phyloP scores from a whole-genome alignment of 2,888 invertebrate genomes.

The Resseliella maxima region DNA sequence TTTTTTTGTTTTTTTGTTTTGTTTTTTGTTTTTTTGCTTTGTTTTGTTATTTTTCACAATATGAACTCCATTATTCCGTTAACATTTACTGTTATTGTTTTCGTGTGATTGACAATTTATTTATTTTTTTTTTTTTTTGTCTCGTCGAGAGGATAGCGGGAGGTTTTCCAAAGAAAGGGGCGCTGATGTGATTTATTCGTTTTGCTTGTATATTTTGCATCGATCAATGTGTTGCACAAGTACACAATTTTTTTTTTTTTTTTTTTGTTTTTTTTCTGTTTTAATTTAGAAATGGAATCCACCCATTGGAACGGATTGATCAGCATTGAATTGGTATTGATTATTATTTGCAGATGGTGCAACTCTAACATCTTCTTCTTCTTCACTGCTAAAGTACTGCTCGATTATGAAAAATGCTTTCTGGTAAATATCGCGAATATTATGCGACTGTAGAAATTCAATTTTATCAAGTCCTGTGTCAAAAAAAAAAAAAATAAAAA shows the following conservation, averaged over 20 bases:
- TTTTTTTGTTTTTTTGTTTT: too few relatives aligned
- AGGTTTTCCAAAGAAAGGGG: too few relatives aligned
- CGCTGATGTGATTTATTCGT: too few relatives aligned
- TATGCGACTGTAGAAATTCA: slow-evolving; percentile 96
- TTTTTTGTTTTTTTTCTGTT: background rate
- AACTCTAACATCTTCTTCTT: slow-evolving; percentile 82
- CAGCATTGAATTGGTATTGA: slow-evolving; percentile 79
- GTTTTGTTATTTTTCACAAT: background rate
- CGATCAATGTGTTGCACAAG: too few relatives aligned
- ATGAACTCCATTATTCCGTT: background rate
- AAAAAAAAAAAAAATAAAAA: slow-evolving; percentile 45
- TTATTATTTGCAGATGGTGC: slow-evolving; percentile 79
- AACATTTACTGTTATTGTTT: background rate
- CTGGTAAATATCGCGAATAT: slow-evolving; percentile 96
- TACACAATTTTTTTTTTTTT: background rate
- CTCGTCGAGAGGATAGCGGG: too few relatives aligned
- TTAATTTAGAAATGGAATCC: slow-evolving; percentile 81
- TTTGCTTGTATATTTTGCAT: too few relatives aligned
- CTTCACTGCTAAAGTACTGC: slow-evolving; percentile 93
- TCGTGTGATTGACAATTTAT: background rate
- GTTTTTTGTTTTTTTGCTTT: background rate
- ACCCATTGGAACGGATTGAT: slow-evolving; percentile 80
- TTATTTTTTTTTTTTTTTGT: background rate
- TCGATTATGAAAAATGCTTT: slow-evolving; percentile 98
- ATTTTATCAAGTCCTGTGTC: slow-evolving; percentile 93